Evolutionary conservation across 2,888 invertebrate genomes (phyloP), one percentile per base, ranked within the genome.

Genomic region (Antitype chi): DNA sequence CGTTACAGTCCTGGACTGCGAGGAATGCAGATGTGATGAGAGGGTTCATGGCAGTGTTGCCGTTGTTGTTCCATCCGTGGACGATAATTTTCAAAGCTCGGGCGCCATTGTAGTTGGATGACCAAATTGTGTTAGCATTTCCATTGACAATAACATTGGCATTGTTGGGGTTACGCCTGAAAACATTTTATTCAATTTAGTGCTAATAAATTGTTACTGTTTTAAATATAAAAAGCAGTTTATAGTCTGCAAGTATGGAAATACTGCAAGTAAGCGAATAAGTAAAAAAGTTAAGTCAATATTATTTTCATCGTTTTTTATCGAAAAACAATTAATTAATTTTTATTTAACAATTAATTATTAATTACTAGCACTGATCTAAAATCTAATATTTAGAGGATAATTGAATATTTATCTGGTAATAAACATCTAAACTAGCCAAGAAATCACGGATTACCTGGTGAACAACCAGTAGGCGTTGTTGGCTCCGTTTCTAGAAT

Each of bases 51-150:
- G 80, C 85, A 17, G 92, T 89, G 85, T 92, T 91, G 38, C 93
- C 93, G 57, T 92, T 87, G 80, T 90, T 93, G 85, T 92, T 94
- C 95, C 94, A 95, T 17, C 95, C 95, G 72, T 95, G 95, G 9
- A 94, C 93, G 55, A 95, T 88, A 7, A 95, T 89, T 70, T 92
- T 93, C 15, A 91, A 70, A 0, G 92, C 92, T 1, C 92, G 90
- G 72, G 84, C 90, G 43, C 78, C 70, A 23, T 69, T 68, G 81
- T 93, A 95, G 85, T 92, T 91, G 0, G 95, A 94, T 62, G 79
- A 88, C 80, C 86, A 81, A 62, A 94, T 85, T 5, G 90, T 85
- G 83, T 90, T 90, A 2, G 89, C 89, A 68, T 94, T 90, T 8
- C 92, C 92, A n/a, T 92, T 85, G n/a, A 88, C 86, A 13, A 94